A percentile compares a stretch with the other conserved stretches of the same genome.
phyloP scores from a whole-genome alignment of 2,113 vertebrate genomes.

The Nestor notabilis region DNA sequence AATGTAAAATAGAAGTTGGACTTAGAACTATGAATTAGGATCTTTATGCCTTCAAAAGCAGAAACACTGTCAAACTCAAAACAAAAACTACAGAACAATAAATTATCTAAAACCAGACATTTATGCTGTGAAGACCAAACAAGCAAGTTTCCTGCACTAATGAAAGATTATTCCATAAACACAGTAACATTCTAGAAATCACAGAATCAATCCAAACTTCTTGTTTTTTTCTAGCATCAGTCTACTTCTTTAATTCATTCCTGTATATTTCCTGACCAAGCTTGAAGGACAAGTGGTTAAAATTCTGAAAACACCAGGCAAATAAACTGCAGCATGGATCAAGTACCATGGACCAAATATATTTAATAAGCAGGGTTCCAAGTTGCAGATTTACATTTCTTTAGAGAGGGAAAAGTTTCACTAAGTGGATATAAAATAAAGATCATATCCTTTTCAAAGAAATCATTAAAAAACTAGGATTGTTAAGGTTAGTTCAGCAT shows the following conservation, averaged over 20 bases:
- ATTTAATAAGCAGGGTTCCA: background rate
- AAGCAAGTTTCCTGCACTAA: background rate
- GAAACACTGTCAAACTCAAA: background rate
- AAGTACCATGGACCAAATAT: background rate
- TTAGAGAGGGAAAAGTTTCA: background rate
- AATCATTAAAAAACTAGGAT: background rate
- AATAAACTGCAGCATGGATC: background rate
- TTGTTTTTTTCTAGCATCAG: background rate
- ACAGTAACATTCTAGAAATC: background rate
- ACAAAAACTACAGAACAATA: background rate
- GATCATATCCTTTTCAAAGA: background rate
- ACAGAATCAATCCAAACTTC: background rate
- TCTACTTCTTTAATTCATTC: background rate
- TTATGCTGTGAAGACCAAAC: background rate
- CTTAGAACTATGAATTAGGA: background rate
- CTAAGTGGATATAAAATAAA: background rate
- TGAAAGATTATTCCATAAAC: background rate
- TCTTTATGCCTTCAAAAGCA: background rate
- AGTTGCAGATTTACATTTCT: background rate
- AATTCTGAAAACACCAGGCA: background rate
- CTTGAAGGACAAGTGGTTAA: background rate
- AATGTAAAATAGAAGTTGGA: background rate
- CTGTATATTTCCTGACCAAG: background rate
- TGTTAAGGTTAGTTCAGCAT: background rate
- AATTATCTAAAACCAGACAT: background rate